Conservation (phyloP, 1,140 invertebrate species). For the Conus betulinus region DNA sequence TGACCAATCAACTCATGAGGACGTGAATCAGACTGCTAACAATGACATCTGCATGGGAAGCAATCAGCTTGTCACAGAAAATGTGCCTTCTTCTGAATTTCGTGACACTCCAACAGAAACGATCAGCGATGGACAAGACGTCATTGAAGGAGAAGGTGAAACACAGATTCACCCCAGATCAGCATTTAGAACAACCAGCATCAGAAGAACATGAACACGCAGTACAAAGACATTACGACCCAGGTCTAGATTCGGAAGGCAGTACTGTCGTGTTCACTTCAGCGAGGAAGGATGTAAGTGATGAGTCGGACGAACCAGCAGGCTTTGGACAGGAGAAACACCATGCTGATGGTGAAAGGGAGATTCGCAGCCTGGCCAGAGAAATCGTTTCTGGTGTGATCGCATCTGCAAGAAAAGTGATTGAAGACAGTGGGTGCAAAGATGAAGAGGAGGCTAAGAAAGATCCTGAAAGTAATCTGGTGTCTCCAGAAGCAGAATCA, state of each 20-base stretch:
- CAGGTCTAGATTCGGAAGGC: neutral
- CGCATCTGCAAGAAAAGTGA: neutral
- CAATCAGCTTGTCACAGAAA: neutral
- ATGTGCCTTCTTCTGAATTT: neutral
- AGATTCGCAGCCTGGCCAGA: neutral
- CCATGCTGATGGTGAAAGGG: neutral
- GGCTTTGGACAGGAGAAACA: neutral
- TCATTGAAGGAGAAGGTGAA: neutral
- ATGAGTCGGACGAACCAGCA: neutral
- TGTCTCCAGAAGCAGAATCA: neutral
- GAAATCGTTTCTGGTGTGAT: neutral
- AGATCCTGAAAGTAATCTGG: neutral
- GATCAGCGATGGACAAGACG: neutral
- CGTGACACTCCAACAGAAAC: neutral
- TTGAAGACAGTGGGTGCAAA: neutral
- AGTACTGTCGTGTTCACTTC: neutral
- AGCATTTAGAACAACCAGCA: neutral
- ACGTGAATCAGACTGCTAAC: neutral
- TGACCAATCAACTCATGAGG: neutral
- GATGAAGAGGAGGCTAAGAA: neutral
- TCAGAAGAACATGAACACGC: neutral
- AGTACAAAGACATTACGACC: neutral
- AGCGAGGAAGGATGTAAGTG: neutral
- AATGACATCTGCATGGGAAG: neutral
- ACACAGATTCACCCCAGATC: neutral